phyloP scores from a whole-genome alignment of 2,113 vertebrate species.

The Empidonax traillii region DNA sequence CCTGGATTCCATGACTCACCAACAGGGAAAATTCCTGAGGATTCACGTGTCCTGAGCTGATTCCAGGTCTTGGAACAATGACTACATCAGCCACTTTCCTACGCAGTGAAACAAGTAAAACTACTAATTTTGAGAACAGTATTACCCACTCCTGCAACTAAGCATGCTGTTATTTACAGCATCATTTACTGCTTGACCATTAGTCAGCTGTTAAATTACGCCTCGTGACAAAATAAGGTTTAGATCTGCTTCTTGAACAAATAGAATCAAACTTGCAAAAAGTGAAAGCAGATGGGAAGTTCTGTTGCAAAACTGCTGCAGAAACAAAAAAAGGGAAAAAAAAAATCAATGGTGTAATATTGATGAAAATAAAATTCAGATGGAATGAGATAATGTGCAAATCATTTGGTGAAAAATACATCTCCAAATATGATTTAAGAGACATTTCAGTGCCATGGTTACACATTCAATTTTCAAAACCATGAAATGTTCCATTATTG shows the following conservation, averaged over 20 bases:
- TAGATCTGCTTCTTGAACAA: constrained; percentile 5
- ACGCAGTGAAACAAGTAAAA: not conserved
- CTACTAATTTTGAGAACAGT: not conserved
- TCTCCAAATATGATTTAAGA: constrained; percentile 59
- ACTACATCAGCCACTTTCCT: not conserved
- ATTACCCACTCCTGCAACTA: not conserved
- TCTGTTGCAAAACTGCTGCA: constrained; percentile 47
- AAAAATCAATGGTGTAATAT: not conserved
- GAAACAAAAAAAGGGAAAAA: not conserved
- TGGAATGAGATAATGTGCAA: constrained; percentile 67
- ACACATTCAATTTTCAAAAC: constrained; percentile 59
- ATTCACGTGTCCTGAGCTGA: not conserved
- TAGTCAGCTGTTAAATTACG: constrained; percentile 39
- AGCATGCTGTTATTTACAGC: not conserved
- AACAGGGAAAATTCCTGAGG: not conserved
- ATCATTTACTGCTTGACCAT: constrained; percentile 22
- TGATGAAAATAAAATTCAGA: constrained; percentile 60
- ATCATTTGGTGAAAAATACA: constrained; percentile 54
- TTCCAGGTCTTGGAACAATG: not conserved
- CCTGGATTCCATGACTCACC: not conserved
- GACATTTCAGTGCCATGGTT: constrained; percentile 54
- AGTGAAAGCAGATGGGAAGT: constrained; percentile 51
- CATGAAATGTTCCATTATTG: constrained; percentile 62
- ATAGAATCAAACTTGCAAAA: constrained; percentile 21
- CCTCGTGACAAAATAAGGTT: constrained; percentile 3